These are phyloP conservation scores for Vanessa atalanta DNA, from an alignment of 1,140 invertebrate species.

Conservation along the genomic window DNA sequence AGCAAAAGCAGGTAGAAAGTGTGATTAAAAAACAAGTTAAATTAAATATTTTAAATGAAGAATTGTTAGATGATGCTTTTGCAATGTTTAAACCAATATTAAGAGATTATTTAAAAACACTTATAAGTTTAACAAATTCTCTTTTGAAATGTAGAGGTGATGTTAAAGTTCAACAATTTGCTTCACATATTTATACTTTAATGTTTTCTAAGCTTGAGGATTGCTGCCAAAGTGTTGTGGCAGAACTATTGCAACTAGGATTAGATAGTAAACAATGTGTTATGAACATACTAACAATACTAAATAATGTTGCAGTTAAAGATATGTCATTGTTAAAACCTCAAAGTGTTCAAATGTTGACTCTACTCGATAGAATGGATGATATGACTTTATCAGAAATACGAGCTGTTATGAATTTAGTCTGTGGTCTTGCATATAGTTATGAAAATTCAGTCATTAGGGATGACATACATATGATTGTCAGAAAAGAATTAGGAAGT, in stretches of 20 bases:
- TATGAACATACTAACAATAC: constrained; percentile 62
- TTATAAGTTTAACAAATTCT: constrained; percentile 64
- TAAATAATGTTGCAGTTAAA: constrained; percentile 68
- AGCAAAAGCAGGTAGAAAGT: constrained; percentile 68
- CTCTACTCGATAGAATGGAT: constrained; percentile 70
- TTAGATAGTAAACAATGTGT: constrained; percentile 66
- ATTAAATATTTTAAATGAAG: constrained; percentile 60
- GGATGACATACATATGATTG: constrained; percentile 77
- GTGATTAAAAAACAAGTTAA: constrained; percentile 72
- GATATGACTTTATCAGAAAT: constrained; percentile 68
- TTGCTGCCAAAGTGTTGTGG: constrained; percentile 59
- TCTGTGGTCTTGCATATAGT: constrained; percentile 74
- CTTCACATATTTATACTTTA: constrained; percentile 63
- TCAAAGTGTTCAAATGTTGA: constrained; percentile 74
- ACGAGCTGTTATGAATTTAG: constrained; percentile 72
- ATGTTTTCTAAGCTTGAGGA: constrained; percentile 71
- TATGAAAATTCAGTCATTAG: constrained; percentile 71
- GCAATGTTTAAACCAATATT: constrained; percentile 71
- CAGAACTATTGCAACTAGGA: constrained; percentile 66
- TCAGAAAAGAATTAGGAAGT: constrained; percentile 74
- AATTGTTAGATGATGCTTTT: constrained; percentile 66
- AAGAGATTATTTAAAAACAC: constrained; percentile 63
- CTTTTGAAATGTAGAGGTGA: constrained; percentile 66
- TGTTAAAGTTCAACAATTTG: constrained; percentile 63
- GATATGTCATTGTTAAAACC: constrained; percentile 69